Conservation (phyloP, 2,797 vertebrate genomes). For the Prionace glauca region DNA sequence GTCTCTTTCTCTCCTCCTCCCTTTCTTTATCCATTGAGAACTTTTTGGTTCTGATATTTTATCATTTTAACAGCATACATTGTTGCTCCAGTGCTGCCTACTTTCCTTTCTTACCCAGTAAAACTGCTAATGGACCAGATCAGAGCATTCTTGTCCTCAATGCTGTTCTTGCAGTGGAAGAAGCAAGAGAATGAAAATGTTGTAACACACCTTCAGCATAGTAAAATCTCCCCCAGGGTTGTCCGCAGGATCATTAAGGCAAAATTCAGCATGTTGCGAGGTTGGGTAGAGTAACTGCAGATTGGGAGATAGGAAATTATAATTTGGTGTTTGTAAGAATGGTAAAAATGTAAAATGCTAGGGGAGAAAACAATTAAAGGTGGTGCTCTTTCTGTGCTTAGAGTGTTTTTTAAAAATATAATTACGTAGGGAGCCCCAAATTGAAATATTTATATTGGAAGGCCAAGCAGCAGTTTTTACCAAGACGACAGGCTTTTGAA, state of each 20-base stretch:
- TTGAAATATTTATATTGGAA: too few species aligned
- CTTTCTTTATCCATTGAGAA: background rate
- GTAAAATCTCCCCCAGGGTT: background rate
- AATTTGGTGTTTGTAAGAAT: too few species aligned
- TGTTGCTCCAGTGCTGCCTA: background rate
- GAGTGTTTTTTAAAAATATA: too few species aligned
- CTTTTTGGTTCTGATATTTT: background rate
- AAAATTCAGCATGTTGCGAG: background rate
- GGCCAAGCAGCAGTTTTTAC: too few species aligned
- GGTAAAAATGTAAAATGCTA: too few species aligned
- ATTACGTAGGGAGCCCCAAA: too few species aligned
- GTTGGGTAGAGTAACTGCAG: too few species aligned
- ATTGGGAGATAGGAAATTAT: too few species aligned
- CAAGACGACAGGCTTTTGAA: too few species aligned
- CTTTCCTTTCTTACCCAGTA: background rate
- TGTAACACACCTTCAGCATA: background rate
- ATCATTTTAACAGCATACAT: background rate
- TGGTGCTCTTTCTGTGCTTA: too few species aligned
- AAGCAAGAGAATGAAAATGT: background rate
- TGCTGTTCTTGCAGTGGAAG: background rate
- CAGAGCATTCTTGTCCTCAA: background rate
- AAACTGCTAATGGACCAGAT: background rate
- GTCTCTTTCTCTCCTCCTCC: background rate
- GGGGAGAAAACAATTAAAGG: too few species aligned
- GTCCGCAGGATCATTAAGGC: background rate